phyloP scores from a whole-genome alignment of 2,888 invertebrate species.

The Agrypnus murinus region DNA sequence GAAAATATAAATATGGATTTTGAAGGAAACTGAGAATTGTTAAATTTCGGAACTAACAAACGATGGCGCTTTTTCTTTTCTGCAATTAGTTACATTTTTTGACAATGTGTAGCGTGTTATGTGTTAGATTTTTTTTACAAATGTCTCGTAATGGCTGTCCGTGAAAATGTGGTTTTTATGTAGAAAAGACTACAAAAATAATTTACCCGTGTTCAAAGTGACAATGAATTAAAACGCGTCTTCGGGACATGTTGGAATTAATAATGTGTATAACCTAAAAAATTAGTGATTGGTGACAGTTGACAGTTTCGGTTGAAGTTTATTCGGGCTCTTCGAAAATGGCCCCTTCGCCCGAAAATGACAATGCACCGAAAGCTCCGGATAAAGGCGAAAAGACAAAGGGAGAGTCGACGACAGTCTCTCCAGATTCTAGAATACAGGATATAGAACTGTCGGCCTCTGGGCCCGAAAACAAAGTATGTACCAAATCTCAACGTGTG shows the following conservation, averaged over 20 bases:
- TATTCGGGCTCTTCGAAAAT: conserved; percentile 71
- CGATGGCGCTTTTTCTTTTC: neutral
- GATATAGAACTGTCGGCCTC: conserved; percentile 66
- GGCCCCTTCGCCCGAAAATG: conserved; percentile 87
- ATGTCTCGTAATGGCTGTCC: conserved; percentile 64
- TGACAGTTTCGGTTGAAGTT: conserved; percentile 48
- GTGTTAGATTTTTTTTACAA: conserved; percentile 45
- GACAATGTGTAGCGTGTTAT: conserved; percentile 5
- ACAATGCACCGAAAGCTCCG: conserved; percentile 84
- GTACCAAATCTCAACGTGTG: conserved; percentile 16
- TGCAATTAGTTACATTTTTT: conserved; percentile 5
- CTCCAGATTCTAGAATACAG: conserved; percentile 71
- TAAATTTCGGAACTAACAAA: no score
- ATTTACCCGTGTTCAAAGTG: conserved; percentile 4
- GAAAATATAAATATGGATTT: no score
- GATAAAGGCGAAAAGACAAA: conserved; percentile 78
- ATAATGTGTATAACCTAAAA: conserved; percentile 44
- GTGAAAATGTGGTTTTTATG: conserved; percentile 66
- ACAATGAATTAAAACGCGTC: conserved; percentile 9
- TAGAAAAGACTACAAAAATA: conserved; percentile 57
- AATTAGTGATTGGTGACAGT: conserved; percentile 44
- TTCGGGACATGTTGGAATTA: conserved; percentile 32
- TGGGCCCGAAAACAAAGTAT: conserved; percentile 62
- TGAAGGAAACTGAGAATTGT: no score
- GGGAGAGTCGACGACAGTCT: conserved; percentile 72